Evolutionary conservation across 1,140 invertebrate genomes (phyloP), one percentile per base, ranked within the genome.

Genomic region (Marisa cornuarietis): DNA sequence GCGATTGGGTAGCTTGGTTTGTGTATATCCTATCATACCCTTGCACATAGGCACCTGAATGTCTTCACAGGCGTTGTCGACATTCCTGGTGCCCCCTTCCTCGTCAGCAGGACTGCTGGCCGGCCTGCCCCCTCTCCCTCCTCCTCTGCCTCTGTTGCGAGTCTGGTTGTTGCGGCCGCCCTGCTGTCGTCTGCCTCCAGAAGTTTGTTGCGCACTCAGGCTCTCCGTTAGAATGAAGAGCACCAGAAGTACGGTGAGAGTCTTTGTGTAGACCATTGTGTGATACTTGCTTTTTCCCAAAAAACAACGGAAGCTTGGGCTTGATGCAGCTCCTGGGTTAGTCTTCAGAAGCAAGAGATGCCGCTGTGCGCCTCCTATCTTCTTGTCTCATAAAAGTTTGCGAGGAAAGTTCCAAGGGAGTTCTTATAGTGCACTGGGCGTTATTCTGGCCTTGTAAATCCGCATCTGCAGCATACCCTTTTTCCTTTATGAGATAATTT

Each of bases 11-110:
- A 87, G 79, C 63, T 81, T 78, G 0, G 86, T 87, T 24, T 81
- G 80, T 0, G 79, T 83, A 76, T 87, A 87, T 0, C 81, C 80
- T 9, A 87, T 81, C 54, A 85, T 69, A 20, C 83, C 85, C 71
- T 76, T 74, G 65, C 86, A 87, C 86, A 87, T 85, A n/a, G 85
- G 85, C 0, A 84, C 79, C 79, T 83, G 73, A n/a, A 85, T 82
- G 63, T 82, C 68, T 65, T 83, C 66, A 72, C 84, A 85, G 3
- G 49, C 31, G 24, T 26, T 26, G 26, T 26, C 14, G 51, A 18
- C 52, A n/a, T 31, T 62, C 26, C 9, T 42, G 22, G 24, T 26
- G 4, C 24, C 3, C n/a, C 22, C 11, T 8, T 16, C 18, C 0
- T 66, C 11, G n/a, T 68, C 75, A n/a, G 31, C 49, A 24, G 51